phyloP scores from a whole-genome alignment of 2,113 vertebrate species.

The Callorhinus ursinus region DNA sequence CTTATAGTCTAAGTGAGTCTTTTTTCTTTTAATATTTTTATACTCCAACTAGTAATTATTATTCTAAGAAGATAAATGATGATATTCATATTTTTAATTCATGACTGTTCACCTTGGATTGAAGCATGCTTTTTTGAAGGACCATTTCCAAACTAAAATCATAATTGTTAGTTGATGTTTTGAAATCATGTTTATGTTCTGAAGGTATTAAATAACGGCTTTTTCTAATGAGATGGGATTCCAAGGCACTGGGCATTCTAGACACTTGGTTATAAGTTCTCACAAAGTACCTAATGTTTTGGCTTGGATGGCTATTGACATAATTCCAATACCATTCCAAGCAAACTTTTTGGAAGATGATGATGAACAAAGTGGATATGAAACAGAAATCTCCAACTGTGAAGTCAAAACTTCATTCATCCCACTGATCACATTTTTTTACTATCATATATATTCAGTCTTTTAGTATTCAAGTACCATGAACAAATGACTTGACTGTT shows the following conservation, averaged over 20 bases:
- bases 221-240: not conserved
- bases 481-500: not conserved
- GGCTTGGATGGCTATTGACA: not conserved
- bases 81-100: not conserved
- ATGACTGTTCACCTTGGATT: not conserved
- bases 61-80: not conserved
- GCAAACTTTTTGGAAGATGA: not conserved
- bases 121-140: not conserved
- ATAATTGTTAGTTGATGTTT: not conserved
- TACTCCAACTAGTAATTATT: not conserved
- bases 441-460: not conserved
- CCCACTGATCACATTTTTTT: not conserved
- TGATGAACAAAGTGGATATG: not conserved
- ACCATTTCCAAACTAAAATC: not conserved
- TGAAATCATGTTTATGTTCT: not conserved
- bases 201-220: not conserved
- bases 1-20: not conserved
- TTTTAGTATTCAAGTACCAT: not conserved
- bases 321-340: not conserved
- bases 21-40: conserved; percentile 21
- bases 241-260: not conserved
- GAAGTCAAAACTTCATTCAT: not conserved
- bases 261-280: not conserved
- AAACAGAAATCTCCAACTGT: conserved; percentile 15
- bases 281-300: not conserved